Conservation (phyloP, 2,888 invertebrate genomes). For the Cactoblastis cactorum region DNA sequence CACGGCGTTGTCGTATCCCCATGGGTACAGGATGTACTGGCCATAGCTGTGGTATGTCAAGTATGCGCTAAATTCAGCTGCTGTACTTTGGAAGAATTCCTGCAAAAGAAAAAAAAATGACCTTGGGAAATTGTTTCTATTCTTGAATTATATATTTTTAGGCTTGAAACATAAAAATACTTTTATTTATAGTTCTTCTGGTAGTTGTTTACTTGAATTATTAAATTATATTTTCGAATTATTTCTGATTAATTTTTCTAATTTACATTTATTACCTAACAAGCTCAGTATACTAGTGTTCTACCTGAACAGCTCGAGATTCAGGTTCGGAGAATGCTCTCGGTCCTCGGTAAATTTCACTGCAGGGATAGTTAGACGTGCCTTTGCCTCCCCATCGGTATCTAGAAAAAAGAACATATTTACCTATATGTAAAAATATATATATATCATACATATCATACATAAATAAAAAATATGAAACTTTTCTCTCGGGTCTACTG, state of each 20-base stretch:
- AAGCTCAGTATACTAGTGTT: no score
- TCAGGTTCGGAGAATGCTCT: slow-evolving; percentile 93
- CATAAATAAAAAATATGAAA: no score
- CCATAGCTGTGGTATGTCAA: slow-evolving; percentile 92
- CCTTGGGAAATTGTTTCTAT: no score
- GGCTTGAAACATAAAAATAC: no score
- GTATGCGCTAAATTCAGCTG: slow-evolving; percentile 83
- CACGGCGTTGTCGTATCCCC: slow-evolving; percentile 88
- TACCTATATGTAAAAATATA: no score
- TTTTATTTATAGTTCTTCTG: no score
- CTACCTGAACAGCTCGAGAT: slow-evolving; percentile 81
- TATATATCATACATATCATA: no score
- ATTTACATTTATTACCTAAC: background rate
- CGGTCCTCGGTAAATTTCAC: slow-evolving; percentile 90
- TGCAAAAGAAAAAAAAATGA: slow-evolving; percentile 41
- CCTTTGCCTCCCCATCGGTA: slow-evolving; percentile 94
- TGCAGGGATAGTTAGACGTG: slow-evolving; percentile 88
- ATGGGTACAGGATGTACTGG: slow-evolving; percentile 91
- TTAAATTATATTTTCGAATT: no score
- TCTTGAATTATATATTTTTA: no score
- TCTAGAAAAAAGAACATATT: slow-evolving; percentile 42
- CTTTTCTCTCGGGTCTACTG: no score
- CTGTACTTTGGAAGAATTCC: slow-evolving; percentile 70
- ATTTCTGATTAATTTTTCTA: no score
- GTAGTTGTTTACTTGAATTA: no score